phyloP scores from a whole-genome alignment of 2,797 vertebrate genomes.

The Myotis daubentonii region DNA sequence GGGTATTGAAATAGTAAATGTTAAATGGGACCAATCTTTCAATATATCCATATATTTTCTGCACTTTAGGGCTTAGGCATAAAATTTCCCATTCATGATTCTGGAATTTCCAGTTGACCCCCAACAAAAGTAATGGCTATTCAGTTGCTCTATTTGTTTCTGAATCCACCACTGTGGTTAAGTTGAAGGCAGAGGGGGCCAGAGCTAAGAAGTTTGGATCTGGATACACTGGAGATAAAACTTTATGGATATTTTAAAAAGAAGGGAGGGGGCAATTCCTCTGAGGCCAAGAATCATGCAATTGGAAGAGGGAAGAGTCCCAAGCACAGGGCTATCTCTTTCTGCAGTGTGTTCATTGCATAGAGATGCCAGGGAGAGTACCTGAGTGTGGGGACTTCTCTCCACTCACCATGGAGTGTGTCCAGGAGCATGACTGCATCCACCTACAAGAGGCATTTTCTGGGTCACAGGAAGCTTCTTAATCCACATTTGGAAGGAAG shows the following conservation, averaged over 20 bases:
- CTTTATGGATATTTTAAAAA: not conserved
- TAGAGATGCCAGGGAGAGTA: not conserved
- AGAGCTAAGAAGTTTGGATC: not conserved
- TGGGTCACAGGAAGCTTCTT: not conserved
- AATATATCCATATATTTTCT: slow-evolving; percentile 1
- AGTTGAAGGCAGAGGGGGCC: not conserved
- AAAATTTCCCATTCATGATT: not conserved
- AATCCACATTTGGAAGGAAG: not conserved
- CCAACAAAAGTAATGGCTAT: not conserved
- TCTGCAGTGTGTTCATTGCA: not conserved
- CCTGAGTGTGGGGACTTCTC: no score
- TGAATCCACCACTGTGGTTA: not conserved
- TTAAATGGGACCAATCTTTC: not conserved
- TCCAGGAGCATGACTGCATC: not conserved
- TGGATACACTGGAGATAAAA: not conserved
- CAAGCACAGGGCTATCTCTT: no score
- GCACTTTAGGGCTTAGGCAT: not conserved
- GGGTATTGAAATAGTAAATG: not conserved
- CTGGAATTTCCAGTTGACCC: not conserved
- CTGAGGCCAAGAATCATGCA: not conserved
- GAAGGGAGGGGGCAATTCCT: not conserved
- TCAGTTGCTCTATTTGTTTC: not conserved
- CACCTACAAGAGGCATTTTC: not conserved
- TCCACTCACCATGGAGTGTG: fast-evolving
- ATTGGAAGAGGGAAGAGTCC: not conserved